Evolutionary conservation across 2,888 invertebrate genomes (phyloP), one percentile per base, ranked within the genome.

Genomic region (Tyria jacobaeae): DNA sequence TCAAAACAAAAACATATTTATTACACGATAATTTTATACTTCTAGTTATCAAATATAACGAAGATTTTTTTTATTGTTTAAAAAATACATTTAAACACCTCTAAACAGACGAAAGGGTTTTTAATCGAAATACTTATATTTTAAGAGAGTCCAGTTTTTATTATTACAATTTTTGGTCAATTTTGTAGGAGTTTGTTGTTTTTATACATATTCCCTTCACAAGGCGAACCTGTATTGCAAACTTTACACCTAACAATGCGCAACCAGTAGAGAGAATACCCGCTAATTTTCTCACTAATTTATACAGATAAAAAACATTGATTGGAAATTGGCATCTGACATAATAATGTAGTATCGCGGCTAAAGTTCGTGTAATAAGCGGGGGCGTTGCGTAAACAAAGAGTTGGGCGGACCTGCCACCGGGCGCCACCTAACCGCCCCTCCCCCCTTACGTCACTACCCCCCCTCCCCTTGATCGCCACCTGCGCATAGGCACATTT

Each of bases 361-460:
- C 83, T 79, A 80, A 82, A 81, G 81, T 81, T 84, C 75, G 74
- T 75, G 79, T 91, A 92, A 92, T 90, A 87, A 90, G 86, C 77
- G 87, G 86, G 91, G 93, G 92, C 91, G 93, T 91, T 88, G 87
- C 90, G 86, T 91, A 91, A 92, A 92, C 92, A 92, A 92, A 91
- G 91, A 89, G 88, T 84, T 90, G 92, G 93, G 93, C 92, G 93
- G 91, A 83, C 84, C 90, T 84, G 90, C 87, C 85, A 86, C 87
- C 77, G 88, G 87, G 86, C 85, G 80, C 88, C 89, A 83, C 89
- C 89, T 83, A 73, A 68, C 78, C 76, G 77, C 80, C 77, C 73
- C 77, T 78, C 81, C 82, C 75, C 76, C 69, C 78, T 47, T 49
- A 55, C 55, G 50, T 56, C 76, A 75, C 71, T 69, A 68, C 69